These are phyloP conservation scores for Characodon lateralis DNA, from an alignment of 2,797 vertebrate genomes.

Conservation along the genomic window DNA sequence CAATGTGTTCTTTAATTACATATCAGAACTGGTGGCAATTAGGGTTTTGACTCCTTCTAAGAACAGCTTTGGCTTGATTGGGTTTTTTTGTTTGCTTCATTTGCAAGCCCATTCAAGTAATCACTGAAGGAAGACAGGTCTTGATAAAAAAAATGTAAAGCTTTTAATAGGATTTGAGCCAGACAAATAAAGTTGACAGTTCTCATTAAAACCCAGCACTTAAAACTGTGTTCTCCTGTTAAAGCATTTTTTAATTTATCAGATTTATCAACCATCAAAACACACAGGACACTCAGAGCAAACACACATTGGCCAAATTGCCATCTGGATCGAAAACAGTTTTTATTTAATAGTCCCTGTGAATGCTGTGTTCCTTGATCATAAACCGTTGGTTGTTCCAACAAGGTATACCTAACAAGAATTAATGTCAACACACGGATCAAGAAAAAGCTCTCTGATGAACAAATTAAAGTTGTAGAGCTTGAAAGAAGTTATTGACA, in stretches of 20 bases:
- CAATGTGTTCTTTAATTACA: constrained; percentile 41
- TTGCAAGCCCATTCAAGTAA: constrained; percentile 75
- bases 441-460: constrained; percentile 32
- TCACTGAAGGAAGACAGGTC: constrained; percentile 72
- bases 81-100: constrained; percentile 74
- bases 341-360: constrained; percentile 62
- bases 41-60: constrained; percentile 40
- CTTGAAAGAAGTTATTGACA: constrained; percentile 32
- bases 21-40: constrained; percentile 44
- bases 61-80: constrained; percentile 49
- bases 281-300: constrained; percentile 60
- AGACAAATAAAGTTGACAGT: constrained; percentile 80
- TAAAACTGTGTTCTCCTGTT: constrained; percentile 67
- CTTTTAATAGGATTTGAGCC: constrained; percentile 80
- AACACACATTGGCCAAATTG: constrained; percentile 70
- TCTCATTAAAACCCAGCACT: constrained; percentile 76
- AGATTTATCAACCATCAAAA: constrained; percentile 70
- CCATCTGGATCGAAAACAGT: constrained; percentile 55
- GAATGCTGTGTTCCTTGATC: constrained; percentile 17
- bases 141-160: constrained; percentile 76
- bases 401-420: constrained; percentile 35
- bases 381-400: constrained; percentile 37
- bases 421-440: constrained; percentile 22
- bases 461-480: constrained; percentile 29
- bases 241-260: constrained; percentile 72